phyloP scores from a whole-genome alignment of 2,888 invertebrate genomes.

The Busseola fusca region DNA sequence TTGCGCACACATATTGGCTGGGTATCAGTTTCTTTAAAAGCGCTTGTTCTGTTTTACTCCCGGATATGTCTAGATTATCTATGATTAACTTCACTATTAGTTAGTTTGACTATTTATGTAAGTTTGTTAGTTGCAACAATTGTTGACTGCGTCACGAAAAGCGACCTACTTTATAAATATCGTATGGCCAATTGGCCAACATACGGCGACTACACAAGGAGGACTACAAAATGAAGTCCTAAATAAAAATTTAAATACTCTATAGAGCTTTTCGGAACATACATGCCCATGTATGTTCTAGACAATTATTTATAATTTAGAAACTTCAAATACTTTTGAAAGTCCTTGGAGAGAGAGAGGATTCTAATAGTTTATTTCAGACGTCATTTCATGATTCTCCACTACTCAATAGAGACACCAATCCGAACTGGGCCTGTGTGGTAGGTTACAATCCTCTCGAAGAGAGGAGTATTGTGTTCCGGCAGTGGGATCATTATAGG shows the following conservation, averaged over 20 bases:
- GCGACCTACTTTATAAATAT: not conserved
- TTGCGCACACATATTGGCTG: constrained; percentile 1
- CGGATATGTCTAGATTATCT: not conserved
- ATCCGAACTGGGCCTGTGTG: not conserved
- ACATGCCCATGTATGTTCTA: not conserved
- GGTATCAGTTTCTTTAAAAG: constrained; percentile 1
- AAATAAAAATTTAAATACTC: not conserved
- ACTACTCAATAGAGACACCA: not conserved
- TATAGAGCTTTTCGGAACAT: not conserved
- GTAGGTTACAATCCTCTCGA: not conserved
- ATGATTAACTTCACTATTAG: not conserved
- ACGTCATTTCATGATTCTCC: not conserved
- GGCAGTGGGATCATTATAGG: not conserved
- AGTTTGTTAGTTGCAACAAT: not conserved
- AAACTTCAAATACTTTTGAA: not conserved
- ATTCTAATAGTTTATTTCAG: not conserved
- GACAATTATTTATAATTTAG: not conserved
- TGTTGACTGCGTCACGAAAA: not conserved
- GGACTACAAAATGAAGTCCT: not conserved
- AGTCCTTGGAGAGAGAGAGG: not conserved
- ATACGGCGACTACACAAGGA: not conserved
- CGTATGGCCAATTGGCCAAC: not conserved
- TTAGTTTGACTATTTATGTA: not conserved
- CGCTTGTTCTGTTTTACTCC: not conserved
- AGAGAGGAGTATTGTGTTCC: not conserved